Percentiles rank a stretch among this genome's conserved stretches.
Evolutionary conservation across 2,797 vertebrate genomes (phyloP).

Genomic region (Rhinophrynus dorsalis): DNA sequence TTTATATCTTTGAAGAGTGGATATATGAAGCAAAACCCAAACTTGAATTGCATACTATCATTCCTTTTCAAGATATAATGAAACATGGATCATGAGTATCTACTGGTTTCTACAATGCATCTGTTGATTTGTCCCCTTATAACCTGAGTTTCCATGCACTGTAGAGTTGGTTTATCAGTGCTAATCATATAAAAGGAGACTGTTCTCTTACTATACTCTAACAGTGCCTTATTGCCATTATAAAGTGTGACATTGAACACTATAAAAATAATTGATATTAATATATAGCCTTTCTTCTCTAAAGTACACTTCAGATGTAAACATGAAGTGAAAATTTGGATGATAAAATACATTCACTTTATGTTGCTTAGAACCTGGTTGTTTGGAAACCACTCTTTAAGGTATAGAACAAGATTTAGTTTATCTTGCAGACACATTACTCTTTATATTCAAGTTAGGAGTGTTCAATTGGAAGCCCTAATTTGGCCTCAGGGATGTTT

Average conservation of each 20-base stretch:
- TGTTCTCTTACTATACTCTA: conserved; percentile 31
- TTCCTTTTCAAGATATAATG: background rate
- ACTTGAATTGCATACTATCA: background rate
- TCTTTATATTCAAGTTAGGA: background rate
- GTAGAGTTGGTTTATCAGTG: conserved; percentile 25
- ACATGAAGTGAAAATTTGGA: conserved; percentile 18
- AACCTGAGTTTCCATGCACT: conserved; percentile 42
- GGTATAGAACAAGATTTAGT: background rate
- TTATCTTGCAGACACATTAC: background rate
- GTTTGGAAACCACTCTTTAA: background rate
- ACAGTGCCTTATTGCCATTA: conserved; percentile 47
- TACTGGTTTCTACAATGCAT: conserved; percentile 20
- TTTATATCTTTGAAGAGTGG: background rate
- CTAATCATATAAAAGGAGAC: conserved; percentile 5
- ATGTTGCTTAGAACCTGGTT: background rate
- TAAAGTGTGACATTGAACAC: conserved; percentile 37
- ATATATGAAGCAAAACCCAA: background rate
- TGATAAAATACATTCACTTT: background rate
- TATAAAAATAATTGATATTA: conserved; percentile 36
- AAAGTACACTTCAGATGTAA: conserved; percentile 36
- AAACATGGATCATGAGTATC: conserved; percentile 18
- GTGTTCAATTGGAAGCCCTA: background rate
- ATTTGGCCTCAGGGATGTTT: background rate
- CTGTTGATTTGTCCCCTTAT: conserved; percentile 4
- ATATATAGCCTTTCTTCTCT: conserved; percentile 19